These are phyloP conservation scores for Remorina albescens DNA, from an alignment of 2,797 vertebrate species.

Conservation along the genomic window DNA sequence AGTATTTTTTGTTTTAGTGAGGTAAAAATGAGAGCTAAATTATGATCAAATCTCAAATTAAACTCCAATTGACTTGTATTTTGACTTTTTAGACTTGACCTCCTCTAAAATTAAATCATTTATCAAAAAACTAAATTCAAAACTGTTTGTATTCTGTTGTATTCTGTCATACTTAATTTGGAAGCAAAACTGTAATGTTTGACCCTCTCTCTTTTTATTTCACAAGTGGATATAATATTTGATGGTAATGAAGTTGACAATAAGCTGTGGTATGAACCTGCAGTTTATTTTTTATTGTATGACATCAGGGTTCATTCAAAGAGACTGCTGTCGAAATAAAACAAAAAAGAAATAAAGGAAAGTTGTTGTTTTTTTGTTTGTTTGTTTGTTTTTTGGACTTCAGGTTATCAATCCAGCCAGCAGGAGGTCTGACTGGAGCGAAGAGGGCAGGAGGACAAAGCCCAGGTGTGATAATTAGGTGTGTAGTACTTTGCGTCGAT, in stretches of 20 bases:
- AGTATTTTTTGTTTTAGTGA: no score
- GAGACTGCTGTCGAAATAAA: background rate
- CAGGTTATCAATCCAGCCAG: background rate
- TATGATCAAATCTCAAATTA: no score
- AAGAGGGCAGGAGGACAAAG: background rate
- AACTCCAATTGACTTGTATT: no score
- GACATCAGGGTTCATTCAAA: background rate
- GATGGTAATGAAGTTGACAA: background rate
- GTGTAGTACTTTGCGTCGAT: background rate
- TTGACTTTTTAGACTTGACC: no score
- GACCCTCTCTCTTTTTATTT: background rate
- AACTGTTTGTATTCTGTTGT: no score
- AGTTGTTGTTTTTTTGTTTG: no score
- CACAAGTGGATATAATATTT: background rate
- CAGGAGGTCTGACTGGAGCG: slow-evolving; percentile 16
- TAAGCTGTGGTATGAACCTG: background rate
- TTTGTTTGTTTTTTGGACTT: no score
- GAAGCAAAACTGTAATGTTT: background rate
- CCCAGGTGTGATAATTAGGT: slow-evolving; percentile 70
- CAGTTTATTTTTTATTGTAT: background rate
- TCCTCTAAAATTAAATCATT: no score
- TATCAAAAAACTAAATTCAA: no score
- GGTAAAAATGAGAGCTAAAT: no score
- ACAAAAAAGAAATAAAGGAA: background rate
- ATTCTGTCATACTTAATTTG: no score